These are phyloP conservation scores for Hemiscyllium ocellatum DNA, from an alignment of 2,113 vertebrate genomes.

Conservation along the genomic window DNA sequence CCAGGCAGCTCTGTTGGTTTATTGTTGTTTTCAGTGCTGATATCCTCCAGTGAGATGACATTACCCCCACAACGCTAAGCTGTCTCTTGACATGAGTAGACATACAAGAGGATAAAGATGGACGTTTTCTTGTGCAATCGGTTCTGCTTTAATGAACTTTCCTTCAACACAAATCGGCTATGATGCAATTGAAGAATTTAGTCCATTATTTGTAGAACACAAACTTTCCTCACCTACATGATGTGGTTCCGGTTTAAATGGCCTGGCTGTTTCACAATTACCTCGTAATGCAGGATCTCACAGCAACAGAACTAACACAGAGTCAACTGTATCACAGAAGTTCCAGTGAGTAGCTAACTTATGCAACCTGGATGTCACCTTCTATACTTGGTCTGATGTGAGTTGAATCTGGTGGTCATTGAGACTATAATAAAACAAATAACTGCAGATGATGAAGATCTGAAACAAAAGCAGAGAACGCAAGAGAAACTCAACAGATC, in stretches of 20 bases:
- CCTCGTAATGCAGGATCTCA: too few relatives aligned
- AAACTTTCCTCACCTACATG: too few relatives aligned
- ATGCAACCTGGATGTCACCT: background rate
- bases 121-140: background rate
- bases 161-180: too few relatives aligned
- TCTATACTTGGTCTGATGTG: background rate
- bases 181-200: too few relatives aligned
- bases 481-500: too few relatives aligned
- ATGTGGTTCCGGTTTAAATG: too few relatives aligned
- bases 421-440: background rate
- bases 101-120: background rate
- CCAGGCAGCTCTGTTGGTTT: background rate
- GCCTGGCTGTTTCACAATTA: too few relatives aligned
- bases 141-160: too few relatives aligned
- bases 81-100: background rate
- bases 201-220: too few relatives aligned
- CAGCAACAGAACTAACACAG: too few relatives aligned
- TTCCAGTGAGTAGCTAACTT: background rate
- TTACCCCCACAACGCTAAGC: background rate
- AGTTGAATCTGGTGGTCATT: background rate
- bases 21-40: background rate
- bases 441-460: too few relatives aligned
- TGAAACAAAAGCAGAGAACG: too few relatives aligned
- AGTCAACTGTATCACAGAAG: background rate
- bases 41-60: background rate